These are phyloP conservation scores for Chrysochloris asiatica DNA, from an alignment of 2,113 vertebrate species.

Conservation along the genomic window DNA sequence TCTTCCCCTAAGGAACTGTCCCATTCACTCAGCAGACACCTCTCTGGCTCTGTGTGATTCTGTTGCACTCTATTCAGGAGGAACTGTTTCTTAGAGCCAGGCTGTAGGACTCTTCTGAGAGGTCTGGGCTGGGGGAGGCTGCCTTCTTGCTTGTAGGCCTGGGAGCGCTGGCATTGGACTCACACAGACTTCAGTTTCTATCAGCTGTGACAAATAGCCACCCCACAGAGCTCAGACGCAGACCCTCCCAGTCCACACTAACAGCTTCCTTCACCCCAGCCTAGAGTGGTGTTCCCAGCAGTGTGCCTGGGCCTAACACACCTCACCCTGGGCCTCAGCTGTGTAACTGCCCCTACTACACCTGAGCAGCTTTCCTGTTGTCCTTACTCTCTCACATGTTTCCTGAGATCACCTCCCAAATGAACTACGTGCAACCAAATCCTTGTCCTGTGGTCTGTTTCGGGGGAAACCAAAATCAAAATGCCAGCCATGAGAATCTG, in stretches of 20 bases:
- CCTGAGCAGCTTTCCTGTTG: background rate
- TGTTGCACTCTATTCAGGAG: background rate
- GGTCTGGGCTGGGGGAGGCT: background rate
- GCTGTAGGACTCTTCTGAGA: background rate
- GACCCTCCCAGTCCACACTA: background rate
- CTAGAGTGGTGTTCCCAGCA: background rate
- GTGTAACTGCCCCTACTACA: background rate
- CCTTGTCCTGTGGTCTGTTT: background rate
- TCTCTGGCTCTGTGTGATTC: background rate
- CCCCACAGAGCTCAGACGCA: background rate
- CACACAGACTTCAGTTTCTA: background rate
- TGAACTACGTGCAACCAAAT: background rate
- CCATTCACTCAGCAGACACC: background rate
- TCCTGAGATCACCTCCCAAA: background rate
- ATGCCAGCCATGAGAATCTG: background rate
- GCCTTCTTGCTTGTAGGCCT: background rate
- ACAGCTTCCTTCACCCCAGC: background rate
- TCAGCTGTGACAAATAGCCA: background rate
- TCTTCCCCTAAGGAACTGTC: background rate
- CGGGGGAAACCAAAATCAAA: background rate
- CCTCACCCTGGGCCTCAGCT: background rate
- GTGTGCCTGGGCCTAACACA: background rate
- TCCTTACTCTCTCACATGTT: background rate
- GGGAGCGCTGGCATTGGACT: background rate
- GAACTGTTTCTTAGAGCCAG: background rate